These are phyloP conservation scores for Galerucella pusilla DNA, from an alignment of 2,888 invertebrate species.

Conservation along the genomic window DNA sequence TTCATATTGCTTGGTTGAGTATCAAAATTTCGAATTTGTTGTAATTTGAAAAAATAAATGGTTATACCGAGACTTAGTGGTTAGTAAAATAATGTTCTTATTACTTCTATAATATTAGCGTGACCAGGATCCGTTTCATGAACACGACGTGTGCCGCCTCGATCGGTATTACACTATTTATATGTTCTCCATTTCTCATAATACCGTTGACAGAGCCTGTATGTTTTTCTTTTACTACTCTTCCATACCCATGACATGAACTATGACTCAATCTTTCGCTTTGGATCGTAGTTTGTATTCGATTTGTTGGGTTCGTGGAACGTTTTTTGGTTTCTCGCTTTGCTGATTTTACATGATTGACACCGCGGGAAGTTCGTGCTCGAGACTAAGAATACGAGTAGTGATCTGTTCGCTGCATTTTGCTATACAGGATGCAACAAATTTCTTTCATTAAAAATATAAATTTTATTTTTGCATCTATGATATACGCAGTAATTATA, in stretches of 20 bases:
- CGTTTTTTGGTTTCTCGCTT: slow-evolving; percentile 29
- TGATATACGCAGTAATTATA: too few relatives aligned
- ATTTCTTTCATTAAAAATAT: background rate
- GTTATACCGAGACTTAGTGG: too few relatives aligned
- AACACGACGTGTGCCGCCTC: background rate
- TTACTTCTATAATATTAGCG: background rate
- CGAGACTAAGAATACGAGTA: slow-evolving; percentile 2
- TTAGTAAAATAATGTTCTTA: background rate
- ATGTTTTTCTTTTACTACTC: slow-evolving; percentile 16
- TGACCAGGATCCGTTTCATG: background rate
- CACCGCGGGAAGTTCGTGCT: slow-evolving; percentile 17
- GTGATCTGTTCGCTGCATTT: background rate
- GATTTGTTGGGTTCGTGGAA: slow-evolving; percentile 16
- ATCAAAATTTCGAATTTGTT: too few relatives aligned
- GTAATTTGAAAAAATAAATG: too few relatives aligned
- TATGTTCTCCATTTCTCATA: slow-evolving; percentile 10
- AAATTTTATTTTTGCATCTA: too few relatives aligned
- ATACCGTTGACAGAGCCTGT: slow-evolving; percentile 11
- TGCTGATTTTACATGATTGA: slow-evolving; percentile 27
- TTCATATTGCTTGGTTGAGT: too few relatives aligned
- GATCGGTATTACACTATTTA: background rate
- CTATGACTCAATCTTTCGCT: slow-evolving; percentile 29
- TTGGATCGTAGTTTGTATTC: slow-evolving; percentile 22
- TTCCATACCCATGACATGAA: slow-evolving; percentile 18
- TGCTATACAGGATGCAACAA: background rate